phyloP scores from a whole-genome alignment of 1,140 invertebrate species.

The Bombus sibiricus region DNA sequence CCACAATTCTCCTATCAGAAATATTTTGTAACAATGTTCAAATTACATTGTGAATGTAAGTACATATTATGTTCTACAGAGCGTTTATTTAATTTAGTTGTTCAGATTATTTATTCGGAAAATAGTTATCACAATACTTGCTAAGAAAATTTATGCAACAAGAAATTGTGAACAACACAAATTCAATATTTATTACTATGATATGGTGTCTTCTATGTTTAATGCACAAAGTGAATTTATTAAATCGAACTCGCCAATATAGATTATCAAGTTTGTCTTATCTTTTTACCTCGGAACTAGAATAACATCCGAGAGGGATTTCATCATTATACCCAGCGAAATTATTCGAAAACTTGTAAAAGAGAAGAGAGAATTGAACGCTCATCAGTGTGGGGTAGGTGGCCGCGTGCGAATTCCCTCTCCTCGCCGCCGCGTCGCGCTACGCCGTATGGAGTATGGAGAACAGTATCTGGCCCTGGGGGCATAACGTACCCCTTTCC shows the following conservation, averaged over 20 bases:
- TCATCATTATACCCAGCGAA: not conserved
- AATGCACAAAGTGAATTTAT: no score
- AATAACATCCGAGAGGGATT: not conserved
- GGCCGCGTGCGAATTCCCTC: conserved; percentile 63
- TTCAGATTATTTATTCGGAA: not conserved
- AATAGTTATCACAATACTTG: not conserved
- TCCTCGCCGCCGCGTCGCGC: not conserved
- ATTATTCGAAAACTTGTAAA: conserved; percentile 15
- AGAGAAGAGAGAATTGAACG: conserved; percentile 33
- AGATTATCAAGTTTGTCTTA: not conserved
- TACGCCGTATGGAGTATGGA: conserved; percentile 11
- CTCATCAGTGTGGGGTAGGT: conserved; percentile 35
- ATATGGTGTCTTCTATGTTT: no score
- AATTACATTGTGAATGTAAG: no score
- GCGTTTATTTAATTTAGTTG: not conserved
- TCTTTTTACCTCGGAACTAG: not conserved
- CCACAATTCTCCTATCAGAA: no score
- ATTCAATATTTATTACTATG: no score
- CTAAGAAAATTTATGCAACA: no score
- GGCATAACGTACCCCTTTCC: conserved; percentile 56
- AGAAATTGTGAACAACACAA: no score
- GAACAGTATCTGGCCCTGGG: conserved; percentile 54
- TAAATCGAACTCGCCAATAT: not conserved
- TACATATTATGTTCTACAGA: not conserved
- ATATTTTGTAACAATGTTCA: not conserved